These are phyloP conservation scores for Andrena dorsata DNA, from an alignment of 2,888 invertebrate genomes.

Conservation along the genomic window DNA sequence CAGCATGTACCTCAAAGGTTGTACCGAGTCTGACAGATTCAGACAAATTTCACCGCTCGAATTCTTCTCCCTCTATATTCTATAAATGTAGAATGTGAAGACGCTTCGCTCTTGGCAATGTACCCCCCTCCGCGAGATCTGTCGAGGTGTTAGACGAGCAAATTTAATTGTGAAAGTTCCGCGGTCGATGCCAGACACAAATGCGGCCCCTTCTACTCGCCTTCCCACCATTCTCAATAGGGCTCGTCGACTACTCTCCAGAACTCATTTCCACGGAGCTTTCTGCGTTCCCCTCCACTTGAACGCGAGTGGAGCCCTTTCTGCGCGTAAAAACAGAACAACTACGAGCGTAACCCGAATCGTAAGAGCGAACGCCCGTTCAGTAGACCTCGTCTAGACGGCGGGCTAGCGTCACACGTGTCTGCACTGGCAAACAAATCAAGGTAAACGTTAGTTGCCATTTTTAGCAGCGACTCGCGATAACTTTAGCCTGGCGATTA, in stretches of 20 bases:
- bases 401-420: neutral
- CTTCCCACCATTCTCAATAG: slow-evolving; percentile 23
- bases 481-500: slow-evolving; percentile 20
- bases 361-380: neutral
- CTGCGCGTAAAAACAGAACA: neutral
- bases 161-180: slow-evolving; percentile 69
- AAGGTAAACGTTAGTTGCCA: neutral
- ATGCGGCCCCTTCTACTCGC: slow-evolving; percentile 33
- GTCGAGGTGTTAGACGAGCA: slow-evolving; percentile 56
- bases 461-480: neutral
- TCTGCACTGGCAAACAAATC: slow-evolving; percentile 30
- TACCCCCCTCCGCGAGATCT: slow-evolving; percentile 19
- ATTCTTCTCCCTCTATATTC: slow-evolving; percentile 4
- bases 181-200: slow-evolving; percentile 23
- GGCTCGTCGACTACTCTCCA: slow-evolving; percentile 33
- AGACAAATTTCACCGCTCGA: neutral
- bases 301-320: neutral
- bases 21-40: neutral
- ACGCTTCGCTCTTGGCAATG: neutral
- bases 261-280: slow-evolving; percentile 6
- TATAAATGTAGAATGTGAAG: neutral
- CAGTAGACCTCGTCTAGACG: too few relatives aligned
- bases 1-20: too few relatives aligned
- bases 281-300: slow-evolving; percentile 12
- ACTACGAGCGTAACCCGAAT: neutral